Conservation (phyloP, 2,888 invertebrate species). For the Troilus luridus region DNA sequence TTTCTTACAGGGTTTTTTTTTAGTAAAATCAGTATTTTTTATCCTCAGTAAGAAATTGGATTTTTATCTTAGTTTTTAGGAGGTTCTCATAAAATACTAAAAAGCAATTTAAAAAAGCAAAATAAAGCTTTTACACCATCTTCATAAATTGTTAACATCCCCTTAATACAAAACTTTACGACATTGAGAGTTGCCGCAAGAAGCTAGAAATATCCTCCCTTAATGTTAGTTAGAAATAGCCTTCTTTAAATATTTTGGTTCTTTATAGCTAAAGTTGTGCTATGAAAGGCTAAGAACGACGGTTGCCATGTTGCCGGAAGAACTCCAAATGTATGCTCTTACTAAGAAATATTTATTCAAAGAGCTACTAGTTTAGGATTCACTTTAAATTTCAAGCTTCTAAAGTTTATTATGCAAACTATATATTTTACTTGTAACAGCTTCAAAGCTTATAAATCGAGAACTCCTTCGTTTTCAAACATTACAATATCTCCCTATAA, state of each 20-base stretch:
- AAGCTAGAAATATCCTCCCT: background rate
- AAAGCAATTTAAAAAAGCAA: no score
- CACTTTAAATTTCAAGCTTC: background rate
- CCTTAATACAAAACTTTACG: background rate
- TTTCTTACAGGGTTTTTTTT: no score
- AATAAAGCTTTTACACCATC: background rate
- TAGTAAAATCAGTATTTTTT: no score
- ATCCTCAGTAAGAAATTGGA: no score
- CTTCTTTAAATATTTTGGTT: background rate
- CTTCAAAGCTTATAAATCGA: no score
- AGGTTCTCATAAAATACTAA: no score
- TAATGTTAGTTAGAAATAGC: background rate
- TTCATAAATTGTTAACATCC: background rate
- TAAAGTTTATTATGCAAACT: background rate
- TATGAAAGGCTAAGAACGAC: background rate
- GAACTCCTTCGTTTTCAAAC: no score
- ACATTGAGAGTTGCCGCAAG: background rate
- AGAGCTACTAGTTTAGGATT: background rate
- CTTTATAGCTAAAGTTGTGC: background rate
- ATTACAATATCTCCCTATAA: no score
- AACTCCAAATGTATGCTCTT: background rate
- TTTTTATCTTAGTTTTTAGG: no score
- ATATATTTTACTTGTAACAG: background rate
- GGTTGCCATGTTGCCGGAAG: background rate
- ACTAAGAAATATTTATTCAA: background rate